Conservation (phyloP, 2,797 vertebrate species). For the Apogon hyalosoma region DNA sequence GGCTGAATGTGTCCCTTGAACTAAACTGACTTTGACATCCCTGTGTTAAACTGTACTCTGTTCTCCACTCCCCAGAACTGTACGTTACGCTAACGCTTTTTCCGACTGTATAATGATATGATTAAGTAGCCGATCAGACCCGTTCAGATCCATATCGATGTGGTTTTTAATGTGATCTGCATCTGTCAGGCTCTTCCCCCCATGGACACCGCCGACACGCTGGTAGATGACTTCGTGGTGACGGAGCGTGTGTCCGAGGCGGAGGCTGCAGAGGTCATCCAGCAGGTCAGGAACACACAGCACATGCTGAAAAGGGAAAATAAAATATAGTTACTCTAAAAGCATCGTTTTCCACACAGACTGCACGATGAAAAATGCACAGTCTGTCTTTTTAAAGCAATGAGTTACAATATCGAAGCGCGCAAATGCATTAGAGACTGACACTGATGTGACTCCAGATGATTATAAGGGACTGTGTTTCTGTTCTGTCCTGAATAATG, state of each 20-base stretch:
- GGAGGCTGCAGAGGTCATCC: constrained; percentile 44
- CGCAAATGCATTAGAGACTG: no score
- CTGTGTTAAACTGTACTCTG: no score
- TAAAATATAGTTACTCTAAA: no score
- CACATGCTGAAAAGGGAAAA: not conserved
- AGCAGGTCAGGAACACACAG: constrained; percentile 55
- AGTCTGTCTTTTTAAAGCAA: no score
- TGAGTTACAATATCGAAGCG: no score
- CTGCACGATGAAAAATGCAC: no score
- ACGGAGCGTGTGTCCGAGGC: constrained; percentile 61
- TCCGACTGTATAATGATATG: not conserved
- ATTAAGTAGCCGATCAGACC: not conserved
- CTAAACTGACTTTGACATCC: no score
- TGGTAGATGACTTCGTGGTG: constrained; percentile 68
- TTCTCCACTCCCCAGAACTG: not conserved
- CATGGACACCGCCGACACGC: constrained; percentile 36
- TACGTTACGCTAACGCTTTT: not conserved
- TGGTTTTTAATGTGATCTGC: not conserved
- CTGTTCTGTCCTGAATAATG: no score
- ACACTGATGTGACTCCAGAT: no score
- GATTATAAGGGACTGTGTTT: no score
- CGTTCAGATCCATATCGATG: not conserved
- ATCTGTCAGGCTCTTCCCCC: constrained; percentile 13
- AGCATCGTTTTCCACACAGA: no score
- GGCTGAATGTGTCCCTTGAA: no score